Conservation (phyloP, 2,113 vertebrate genomes). For the Oncorhynchus tshawytscha region DNA sequence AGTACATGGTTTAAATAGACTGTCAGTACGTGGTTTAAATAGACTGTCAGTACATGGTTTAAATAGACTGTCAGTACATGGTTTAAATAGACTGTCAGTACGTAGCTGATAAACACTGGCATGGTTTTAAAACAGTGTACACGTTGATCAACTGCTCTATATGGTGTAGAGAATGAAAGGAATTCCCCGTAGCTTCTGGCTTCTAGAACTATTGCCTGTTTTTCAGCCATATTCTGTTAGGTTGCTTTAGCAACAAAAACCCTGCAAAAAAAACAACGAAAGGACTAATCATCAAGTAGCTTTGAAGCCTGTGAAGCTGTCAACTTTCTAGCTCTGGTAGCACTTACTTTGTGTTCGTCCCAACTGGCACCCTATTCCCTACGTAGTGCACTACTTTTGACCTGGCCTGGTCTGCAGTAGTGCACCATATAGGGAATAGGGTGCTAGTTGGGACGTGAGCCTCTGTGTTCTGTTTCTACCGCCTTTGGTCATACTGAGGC, state of each 20-base stretch:
- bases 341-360: slow-evolving; percentile 5
- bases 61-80: no score
- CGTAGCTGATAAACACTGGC: neutral
- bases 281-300: slow-evolving; percentile 48
- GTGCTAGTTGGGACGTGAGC: neutral
- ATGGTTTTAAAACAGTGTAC: neutral
- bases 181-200: neutral
- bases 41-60: no score
- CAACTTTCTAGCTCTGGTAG: slow-evolving; percentile 59
- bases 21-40: no score
- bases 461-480: slow-evolving; percentile 36
- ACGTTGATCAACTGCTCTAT: no score
- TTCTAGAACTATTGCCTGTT: neutral
- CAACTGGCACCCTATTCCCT: neutral
- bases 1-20: no score
- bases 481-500: slow-evolving; percentile 59
- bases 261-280: neutral
- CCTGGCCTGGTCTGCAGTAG: neutral
- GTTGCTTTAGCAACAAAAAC: neutral
- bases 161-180: no score
- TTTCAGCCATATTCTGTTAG: neutral
- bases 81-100: neutral
- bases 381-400: no score
- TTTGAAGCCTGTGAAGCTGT: slow-evolving; percentile 59
- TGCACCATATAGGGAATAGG: no score